Conservation (phyloP, 1,140 invertebrate genomes). For the Cydia strobilella region DNA sequence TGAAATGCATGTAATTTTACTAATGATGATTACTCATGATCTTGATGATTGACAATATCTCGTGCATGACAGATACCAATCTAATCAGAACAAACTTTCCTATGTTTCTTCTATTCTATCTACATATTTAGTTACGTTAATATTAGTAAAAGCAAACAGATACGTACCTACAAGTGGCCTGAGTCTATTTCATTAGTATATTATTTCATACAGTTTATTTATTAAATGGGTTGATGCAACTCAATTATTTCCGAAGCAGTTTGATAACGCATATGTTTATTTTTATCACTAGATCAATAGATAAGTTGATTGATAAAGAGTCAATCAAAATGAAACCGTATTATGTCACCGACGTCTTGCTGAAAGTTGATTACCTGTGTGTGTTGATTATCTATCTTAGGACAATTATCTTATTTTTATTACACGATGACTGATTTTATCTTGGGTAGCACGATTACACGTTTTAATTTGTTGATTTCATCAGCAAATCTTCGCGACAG, state of each 20-base stretch:
- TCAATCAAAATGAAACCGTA: constrained; percentile 17
- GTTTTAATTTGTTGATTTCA: constrained; percentile 20
- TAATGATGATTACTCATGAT: too few species aligned
- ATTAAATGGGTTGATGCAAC: neutral
- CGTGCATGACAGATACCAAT: too few species aligned
- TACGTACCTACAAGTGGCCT: too few species aligned
- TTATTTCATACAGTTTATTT: neutral
- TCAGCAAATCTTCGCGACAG: neutral
- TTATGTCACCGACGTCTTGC: constrained; percentile 9
- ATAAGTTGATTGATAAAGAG: neutral
- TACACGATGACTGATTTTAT: neutral
- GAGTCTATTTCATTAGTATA: too few species aligned
- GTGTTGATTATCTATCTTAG: neutral
- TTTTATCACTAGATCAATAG: neutral
- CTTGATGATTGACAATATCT: too few species aligned
- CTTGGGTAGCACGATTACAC: constrained; percentile 17
- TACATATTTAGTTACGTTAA: too few species aligned
- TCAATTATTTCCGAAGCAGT: neutral
- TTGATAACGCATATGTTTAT: neutral
- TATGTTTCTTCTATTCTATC: too few species aligned
- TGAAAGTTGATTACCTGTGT: constrained; percentile 8
- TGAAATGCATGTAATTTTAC: neutral
- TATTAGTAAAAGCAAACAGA: too few species aligned
- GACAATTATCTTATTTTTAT: constrained; percentile 10
- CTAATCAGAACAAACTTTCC: too few species aligned